phyloP scores from a whole-genome alignment of 2,797 vertebrate genomes.

The Enteromius argenteus region DNA sequence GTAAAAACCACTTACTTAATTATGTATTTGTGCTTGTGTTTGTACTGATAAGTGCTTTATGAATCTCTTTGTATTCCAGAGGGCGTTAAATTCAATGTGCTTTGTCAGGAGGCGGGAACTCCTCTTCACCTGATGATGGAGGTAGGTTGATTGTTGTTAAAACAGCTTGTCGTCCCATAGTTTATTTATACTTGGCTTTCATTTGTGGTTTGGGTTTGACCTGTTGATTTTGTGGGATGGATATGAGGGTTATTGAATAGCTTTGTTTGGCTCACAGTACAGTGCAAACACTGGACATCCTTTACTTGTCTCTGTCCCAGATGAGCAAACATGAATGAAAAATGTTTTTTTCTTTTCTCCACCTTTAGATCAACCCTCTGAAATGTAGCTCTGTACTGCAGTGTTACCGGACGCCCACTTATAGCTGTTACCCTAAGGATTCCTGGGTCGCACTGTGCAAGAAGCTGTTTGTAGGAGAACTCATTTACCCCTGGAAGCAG shows the following conservation, averaged over 20 bases:
- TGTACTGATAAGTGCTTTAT: not conserved
- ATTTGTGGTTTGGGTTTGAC: not conserved
- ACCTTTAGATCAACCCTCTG: constrained; percentile 90
- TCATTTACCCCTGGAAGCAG: constrained; percentile 95
- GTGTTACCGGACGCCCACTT: constrained; percentile 87
- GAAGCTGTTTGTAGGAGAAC: constrained; percentile 93
- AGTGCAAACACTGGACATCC: not conserved
- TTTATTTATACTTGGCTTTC: not conserved
- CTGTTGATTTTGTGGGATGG: not conserved
- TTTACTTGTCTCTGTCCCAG: not conserved
- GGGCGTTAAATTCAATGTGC: constrained; percentile 92
- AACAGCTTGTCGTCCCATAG: not conserved
- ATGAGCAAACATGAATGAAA: constrained; percentile 19
- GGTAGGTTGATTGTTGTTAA: constrained; percentile 71
- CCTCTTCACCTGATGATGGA: constrained; percentile 94
- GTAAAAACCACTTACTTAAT: not conserved
- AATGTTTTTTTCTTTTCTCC: not conserved
- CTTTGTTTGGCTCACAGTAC: not conserved
- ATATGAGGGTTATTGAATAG: not conserved
- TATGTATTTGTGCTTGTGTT: not conserved
- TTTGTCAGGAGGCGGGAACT: constrained; percentile 85
- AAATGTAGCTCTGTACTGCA: constrained; percentile 79
- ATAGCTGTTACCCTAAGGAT: constrained; percentile 90
- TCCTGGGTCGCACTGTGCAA: constrained; percentile 90
- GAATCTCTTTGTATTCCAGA: constrained; percentile 75